Evolutionary conservation across 53 echinoderm and acorn worm genomes (phyloP).

Genomic region (Mesocentrotus franciscanus): DNA sequence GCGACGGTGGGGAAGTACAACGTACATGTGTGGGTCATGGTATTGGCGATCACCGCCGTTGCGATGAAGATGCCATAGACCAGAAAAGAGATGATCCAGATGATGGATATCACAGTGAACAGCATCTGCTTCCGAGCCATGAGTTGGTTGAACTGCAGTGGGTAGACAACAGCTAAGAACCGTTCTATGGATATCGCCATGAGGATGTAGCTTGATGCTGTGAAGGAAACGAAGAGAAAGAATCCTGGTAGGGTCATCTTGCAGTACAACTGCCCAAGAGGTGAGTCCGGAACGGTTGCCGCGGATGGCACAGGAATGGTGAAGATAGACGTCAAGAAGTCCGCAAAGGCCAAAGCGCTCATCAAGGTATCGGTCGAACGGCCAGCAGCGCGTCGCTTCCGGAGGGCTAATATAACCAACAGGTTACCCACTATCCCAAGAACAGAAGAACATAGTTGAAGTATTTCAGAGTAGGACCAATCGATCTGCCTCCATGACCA

Average conservation of each 20-base stretch:
- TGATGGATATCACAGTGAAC: neutral
- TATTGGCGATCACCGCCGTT: constrained; percentile 5
- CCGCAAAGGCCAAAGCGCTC: constrained; percentile 40
- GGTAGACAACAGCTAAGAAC: constrained; percentile 45
- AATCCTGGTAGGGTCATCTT: constrained; percentile 54
- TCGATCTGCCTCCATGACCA: neutral
- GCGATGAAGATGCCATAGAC: constrained; percentile 32
- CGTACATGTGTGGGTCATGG: neutral
- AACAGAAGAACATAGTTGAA: constrained; percentile 38
- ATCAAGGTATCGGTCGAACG: constrained; percentile 52
- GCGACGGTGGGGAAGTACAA: constrained; percentile 10
- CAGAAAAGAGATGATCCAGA: neutral
- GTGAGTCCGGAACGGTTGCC: constrained; percentile 4
- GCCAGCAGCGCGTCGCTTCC: constrained; percentile 13
- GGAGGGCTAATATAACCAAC: constrained; percentile 35
- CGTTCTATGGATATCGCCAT: constrained; percentile 53
- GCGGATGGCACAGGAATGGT: constrained; percentile 23
- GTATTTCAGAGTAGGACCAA: constrained; percentile 39
- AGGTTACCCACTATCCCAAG: constrained; percentile 39
- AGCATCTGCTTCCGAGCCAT: constrained; percentile 31
- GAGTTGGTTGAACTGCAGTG: constrained; percentile 30
- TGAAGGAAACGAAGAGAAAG: constrained; percentile 30
- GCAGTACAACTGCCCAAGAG: constrained; percentile 51
- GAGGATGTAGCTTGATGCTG: constrained; percentile 56
- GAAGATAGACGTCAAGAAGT: constrained; percentile 46